phyloP scores from a whole-genome alignment of 2,113 vertebrate species.

The Mustelus asterias region DNA sequence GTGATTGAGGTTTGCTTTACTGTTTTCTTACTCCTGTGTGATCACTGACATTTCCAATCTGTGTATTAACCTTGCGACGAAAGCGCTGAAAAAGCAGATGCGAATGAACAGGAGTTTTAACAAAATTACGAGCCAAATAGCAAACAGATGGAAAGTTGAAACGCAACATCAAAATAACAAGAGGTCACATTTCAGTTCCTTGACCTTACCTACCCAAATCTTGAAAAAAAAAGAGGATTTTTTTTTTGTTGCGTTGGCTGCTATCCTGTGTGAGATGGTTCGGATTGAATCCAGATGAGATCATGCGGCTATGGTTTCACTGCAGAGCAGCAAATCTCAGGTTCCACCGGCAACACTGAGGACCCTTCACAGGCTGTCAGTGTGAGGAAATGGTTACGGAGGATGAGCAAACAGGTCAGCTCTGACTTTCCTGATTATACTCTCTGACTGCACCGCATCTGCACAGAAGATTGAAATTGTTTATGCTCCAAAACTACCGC shows the following conservation, averaged over 20 bases:
- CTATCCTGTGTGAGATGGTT: constrained; percentile 34
- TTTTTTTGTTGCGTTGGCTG: constrained; percentile 28
- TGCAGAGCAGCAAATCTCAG: constrained; percentile 21
- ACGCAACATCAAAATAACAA: constrained; percentile 37
- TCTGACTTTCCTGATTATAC: neutral
- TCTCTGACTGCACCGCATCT: neutral
- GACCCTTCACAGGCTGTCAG: constrained; percentile 23
- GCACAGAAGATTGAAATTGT: neutral
- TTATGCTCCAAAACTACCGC: neutral
- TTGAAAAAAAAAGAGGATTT: neutral
- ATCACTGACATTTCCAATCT: constrained; percentile 34
- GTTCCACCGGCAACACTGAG: constrained; percentile 8
- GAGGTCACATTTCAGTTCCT: constrained; percentile 33
- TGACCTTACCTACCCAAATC: constrained; percentile 37
- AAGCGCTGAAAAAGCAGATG: constrained; percentile 28
- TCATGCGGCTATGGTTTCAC: constrained; percentile 18
- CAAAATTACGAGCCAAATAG: constrained; percentile 35
- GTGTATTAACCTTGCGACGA: constrained; percentile 22
- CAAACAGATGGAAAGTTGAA: constrained; percentile 37
- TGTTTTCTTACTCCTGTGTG: constrained; percentile 13
- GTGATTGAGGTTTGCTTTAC: neutral
- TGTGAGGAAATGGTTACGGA: neutral
- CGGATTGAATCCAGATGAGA: constrained; percentile 36
- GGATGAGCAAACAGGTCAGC: neutral
- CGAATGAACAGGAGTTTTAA: constrained; percentile 35